Conservation (phyloP, 2,888 invertebrate genomes). For the Orgyia antiqua region DNA sequence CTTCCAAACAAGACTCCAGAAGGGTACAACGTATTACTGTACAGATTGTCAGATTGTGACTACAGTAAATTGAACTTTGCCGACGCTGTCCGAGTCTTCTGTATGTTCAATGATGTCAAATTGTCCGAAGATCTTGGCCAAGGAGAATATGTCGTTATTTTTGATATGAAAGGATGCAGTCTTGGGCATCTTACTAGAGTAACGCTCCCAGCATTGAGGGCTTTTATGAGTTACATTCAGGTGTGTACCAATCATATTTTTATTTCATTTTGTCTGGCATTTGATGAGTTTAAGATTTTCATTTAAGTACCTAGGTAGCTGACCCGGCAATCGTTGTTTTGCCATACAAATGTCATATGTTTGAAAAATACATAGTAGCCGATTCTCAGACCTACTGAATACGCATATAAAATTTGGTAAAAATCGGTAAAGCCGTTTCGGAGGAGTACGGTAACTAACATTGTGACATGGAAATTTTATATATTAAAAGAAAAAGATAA, state of each 20-base stretch:
- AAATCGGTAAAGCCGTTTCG: too few species aligned
- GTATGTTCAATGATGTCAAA: slow-evolving; percentile 82
- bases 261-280: too few species aligned
- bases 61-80: slow-evolving; percentile 81
- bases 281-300: too few species aligned
- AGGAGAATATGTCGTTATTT: slow-evolving; percentile 79
- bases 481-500: too few species aligned
- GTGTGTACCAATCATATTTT: slow-evolving; percentile 38
- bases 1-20: slow-evolving; percentile 79
- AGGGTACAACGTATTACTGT: slow-evolving; percentile 80
- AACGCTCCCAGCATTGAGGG: slow-evolving; percentile 78
- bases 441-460: too few species aligned
- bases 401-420: too few species aligned
- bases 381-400: too few species aligned
- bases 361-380: too few species aligned
- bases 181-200: slow-evolving; percentile 82
- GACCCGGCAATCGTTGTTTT: too few species aligned
- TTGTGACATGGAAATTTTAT: too few species aligned
- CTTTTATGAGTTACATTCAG: slow-evolving; percentile 83
- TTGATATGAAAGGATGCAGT: slow-evolving; percentile 82
- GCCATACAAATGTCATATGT: too few species aligned
- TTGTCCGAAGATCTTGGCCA: slow-evolving; percentile 77
- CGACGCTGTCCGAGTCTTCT: slow-evolving; percentile 80
- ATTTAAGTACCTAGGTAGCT: too few species aligned
- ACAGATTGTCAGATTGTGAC: slow-evolving; percentile 79